Percentiles rank a stretch among this genome's conserved stretches.
These are phyloP conservation scores for Scomber scombrus DNA, from an alignment of 2,113 vertebrate genomes.

Conservation along the genomic window DNA sequence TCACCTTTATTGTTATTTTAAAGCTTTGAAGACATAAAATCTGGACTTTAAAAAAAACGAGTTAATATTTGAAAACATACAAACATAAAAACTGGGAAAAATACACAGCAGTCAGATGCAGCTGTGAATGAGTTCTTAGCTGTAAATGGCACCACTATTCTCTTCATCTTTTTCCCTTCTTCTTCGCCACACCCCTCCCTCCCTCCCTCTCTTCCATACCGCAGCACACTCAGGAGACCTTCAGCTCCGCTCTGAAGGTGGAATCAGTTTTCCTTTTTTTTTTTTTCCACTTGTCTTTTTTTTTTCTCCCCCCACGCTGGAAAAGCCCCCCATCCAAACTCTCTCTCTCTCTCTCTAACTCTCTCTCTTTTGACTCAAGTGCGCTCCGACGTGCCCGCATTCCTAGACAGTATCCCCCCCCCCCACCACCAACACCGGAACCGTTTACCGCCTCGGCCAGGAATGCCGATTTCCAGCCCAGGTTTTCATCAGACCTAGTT, in stretches of 20 bases:
- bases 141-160: constrained; percentile 56
- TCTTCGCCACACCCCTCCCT: constrained; percentile 38
- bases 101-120: not conserved
- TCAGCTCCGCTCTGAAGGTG: constrained; percentile 56
- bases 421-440: constrained; percentile 57
- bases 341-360: not conserved
- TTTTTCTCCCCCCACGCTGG: constrained; percentile 33
- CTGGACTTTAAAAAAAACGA: not conserved
- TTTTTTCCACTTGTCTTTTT: constrained; percentile 55
- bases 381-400: constrained; percentile 65
- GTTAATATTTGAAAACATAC: not conserved
- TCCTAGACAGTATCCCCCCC: constrained; percentile 77
- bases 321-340: constrained; percentile 50
- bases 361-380: constrained; percentile 43
- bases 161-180: constrained; percentile 48
- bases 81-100: not conserved
- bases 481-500: constrained; percentile 69
- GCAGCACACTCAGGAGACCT: constrained; percentile 65
- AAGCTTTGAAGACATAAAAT: not conserved
- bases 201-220: constrained; percentile 23
- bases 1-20: not conserved
- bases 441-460: constrained; percentile 64
- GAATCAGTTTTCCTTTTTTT: constrained; percentile 60
- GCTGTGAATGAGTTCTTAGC: constrained; percentile 19
- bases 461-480: constrained; percentile 74